Conservation (phyloP, 2,888 invertebrate genomes). For the Phaedon cochleariae region DNA sequence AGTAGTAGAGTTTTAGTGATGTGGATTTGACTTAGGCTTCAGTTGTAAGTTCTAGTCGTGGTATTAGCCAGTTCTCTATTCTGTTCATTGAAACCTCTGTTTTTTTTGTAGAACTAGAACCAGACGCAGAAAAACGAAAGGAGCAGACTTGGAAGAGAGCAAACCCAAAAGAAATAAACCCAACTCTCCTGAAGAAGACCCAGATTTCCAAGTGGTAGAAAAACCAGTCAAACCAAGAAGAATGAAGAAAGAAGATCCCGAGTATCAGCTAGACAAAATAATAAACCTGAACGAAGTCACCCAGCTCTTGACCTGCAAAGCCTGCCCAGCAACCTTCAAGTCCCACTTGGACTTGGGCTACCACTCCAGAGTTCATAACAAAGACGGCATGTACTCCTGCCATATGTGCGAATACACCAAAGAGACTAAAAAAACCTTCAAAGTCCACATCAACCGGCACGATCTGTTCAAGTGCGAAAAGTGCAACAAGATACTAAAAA, state of each 20-base stretch:
- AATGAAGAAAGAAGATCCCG: background rate
- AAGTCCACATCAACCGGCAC: constrained; percentile 52
- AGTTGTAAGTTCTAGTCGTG: background rate
- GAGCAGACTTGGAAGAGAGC: background rate
- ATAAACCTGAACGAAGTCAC: constrained; percentile 33
- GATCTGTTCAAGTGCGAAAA: constrained; percentile 48
- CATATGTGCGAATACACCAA: constrained; percentile 55
- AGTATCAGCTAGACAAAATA: constrained; percentile 27
- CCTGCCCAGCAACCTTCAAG: constrained; percentile 66
- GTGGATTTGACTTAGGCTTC: background rate
- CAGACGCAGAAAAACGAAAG: background rate
- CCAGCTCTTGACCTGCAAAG: constrained; percentile 63
- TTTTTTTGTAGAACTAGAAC: background rate
- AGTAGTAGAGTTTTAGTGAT: background rate
- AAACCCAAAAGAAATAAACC: background rate
- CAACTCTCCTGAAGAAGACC: background rate
- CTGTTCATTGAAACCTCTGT: background rate
- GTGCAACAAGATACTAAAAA: constrained; percentile 48
- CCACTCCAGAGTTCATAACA: constrained; percentile 53
- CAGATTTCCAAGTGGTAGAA: background rate
- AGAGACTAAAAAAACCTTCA: constrained; percentile 32
- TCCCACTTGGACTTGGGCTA: constrained; percentile 53
- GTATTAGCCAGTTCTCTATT: background rate
- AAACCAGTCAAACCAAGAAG: constrained; percentile 1
- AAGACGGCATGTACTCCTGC: constrained; percentile 53